phyloP scores from a whole-genome alignment of 2,888 invertebrate species.

The Scelioninae gen. 1 region DNA sequence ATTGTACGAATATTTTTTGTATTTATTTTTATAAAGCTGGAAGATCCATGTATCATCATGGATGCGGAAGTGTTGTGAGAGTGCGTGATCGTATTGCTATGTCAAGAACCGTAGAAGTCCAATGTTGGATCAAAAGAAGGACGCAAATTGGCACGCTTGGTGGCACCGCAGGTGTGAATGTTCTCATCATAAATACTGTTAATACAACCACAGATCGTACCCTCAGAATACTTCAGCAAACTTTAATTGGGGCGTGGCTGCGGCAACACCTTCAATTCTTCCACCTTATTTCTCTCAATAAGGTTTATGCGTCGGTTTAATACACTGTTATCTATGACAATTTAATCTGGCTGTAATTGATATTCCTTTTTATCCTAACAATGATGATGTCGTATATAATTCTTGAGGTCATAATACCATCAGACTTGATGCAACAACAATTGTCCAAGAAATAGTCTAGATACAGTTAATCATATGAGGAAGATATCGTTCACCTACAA shows the following conservation, averaged over 20 bases:
- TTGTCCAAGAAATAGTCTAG: background rate
- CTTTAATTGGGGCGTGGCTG: constrained; percentile 83
- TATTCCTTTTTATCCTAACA: background rate
- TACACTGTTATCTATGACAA: constrained; percentile 14
- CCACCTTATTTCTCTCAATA: constrained; percentile 48
- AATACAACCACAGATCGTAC: constrained; percentile 44
- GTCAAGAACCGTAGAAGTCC: constrained; percentile 12
- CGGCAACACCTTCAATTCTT: constrained; percentile 78
- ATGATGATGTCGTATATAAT: too few species aligned
- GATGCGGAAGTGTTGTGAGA: background rate
- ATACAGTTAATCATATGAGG: constrained; percentile 32
- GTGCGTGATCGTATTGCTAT: constrained; percentile 19
- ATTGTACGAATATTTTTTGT: constrained; percentile 4
- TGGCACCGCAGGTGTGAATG: constrained; percentile 83
- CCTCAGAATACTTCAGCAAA: constrained; percentile 75
- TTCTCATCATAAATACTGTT: constrained; percentile 83
- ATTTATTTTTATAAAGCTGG: background rate
- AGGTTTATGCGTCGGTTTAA: constrained; percentile 29
- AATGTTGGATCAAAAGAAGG: constrained; percentile 14
- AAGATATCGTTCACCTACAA: constrained; percentile 50
- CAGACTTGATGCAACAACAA: background rate
- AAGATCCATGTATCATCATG: constrained; percentile 6
- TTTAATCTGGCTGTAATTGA: background rate
- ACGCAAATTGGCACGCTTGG: constrained; percentile 59
- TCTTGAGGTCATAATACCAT: too few species aligned